Evolutionary conservation across 2,113 vertebrate genomes (phyloP).

Genomic region (Mola mola): DNA sequence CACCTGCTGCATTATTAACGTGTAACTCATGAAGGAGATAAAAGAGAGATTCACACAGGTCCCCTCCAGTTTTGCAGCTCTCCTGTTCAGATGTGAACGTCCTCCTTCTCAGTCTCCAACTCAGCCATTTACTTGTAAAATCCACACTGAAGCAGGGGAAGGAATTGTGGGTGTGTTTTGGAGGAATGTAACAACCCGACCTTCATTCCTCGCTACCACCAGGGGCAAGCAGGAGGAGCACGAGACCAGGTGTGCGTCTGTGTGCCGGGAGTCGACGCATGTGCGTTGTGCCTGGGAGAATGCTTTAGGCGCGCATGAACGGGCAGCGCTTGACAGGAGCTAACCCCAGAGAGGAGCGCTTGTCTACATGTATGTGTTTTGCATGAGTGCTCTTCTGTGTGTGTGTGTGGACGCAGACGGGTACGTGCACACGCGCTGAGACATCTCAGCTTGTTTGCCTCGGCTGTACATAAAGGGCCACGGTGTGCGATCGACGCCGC

Average conservation of each 20-base stretch:
- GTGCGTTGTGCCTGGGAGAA: constrained; percentile 26
- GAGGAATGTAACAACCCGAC: constrained; percentile 11
- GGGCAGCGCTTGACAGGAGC: constrained; percentile 28
- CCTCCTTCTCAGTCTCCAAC: too few species aligned
- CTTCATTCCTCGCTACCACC: constrained; percentile 44
- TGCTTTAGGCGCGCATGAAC: constrained; percentile 37
- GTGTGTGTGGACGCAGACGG: background rate
- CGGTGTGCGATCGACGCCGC: constrained; percentile 9
- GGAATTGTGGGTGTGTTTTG: constrained; percentile 3
- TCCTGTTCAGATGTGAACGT: too few species aligned
- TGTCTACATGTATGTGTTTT: constrained; percentile 36
- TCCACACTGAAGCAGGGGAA: background rate
- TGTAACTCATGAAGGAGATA: constrained; percentile 10
- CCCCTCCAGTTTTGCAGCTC: background rate
- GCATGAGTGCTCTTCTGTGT: constrained; percentile 23
- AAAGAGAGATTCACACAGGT: constrained; percentile 8
- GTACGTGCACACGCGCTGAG: background rate
- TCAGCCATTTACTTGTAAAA: background rate
- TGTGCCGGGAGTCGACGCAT: constrained; percentile 15
- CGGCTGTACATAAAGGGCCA: constrained; percentile 4
- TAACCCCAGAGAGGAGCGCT: constrained; percentile 27
- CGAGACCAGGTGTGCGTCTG: constrained; percentile 47
- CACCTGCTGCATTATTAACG: constrained; percentile 57
- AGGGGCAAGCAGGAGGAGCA: background rate
- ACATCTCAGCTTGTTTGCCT: constrained; percentile 19